A percentile compares a stretch with the other conserved stretches of the same genome.
These are phyloP conservation scores for Lasioglossum marginatum DNA, from an alignment of 2,888 invertebrate species.

Conservation along the genomic window DNA sequence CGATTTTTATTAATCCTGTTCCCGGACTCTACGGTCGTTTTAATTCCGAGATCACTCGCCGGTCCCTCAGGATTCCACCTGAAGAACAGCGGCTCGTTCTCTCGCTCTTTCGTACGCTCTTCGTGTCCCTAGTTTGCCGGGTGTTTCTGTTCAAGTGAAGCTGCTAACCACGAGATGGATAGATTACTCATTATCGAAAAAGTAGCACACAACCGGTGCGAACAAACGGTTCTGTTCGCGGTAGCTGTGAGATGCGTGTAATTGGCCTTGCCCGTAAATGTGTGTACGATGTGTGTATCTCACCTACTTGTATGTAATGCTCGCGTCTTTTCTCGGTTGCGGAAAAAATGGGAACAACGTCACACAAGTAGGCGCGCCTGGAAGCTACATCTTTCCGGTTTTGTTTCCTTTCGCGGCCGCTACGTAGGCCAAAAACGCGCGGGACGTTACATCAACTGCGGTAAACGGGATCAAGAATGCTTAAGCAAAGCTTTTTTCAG, in stretches of 20 bases:
- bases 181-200: neutral
- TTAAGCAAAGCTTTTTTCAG: neutral
- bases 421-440: constrained; percentile 3
- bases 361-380: constrained; percentile 81
- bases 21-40: neutral
- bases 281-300: neutral
- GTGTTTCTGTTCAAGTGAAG: constrained; percentile 24
- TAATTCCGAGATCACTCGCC: constrained; percentile 26
- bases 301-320: constrained; percentile 80
- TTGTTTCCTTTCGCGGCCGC: constrained; percentile 44
- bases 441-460: neutral
- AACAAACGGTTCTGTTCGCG: constrained; percentile 15
- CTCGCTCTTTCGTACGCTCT: neutral
- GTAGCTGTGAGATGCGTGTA: neutral
- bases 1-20: neutral
- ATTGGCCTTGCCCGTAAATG: neutral
- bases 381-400: constrained; percentile 81
- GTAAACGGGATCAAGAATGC: neutral
- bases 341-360: constrained; percentile 71
- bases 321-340: constrained; percentile 64
- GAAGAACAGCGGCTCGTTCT: constrained; percentile 44
- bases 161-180: constrained; percentile 45
- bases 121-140: neutral
- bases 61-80: constrained; percentile 46
- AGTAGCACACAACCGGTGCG: constrained; percentile 14